Evolutionary conservation across 2,797 vertebrate species (phyloP), one percentile per base, ranked within the genome.

Genomic region (Neostethus bicornis): DNA sequence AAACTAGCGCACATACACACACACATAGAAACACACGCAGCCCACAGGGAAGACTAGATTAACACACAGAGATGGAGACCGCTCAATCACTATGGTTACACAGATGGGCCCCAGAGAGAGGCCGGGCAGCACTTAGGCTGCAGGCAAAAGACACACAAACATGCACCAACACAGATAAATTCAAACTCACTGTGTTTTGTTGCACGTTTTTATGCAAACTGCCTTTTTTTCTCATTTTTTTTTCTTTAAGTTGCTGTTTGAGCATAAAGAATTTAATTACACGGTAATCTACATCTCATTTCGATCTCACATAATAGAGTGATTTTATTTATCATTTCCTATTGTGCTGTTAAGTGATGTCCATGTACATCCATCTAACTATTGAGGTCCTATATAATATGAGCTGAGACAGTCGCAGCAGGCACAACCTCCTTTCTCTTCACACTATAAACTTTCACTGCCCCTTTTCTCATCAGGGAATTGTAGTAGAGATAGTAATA

Each of bases 81-180:
- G 79, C 78, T 90, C 73, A 76, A 86, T 92, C 89, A 80, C 91
- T 88, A 91, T 90, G 88, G 88, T 89, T 90, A 91, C 91, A 71
- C 85, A 91, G 87, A 88, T 84, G 84, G 86, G 60, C 66, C 67
- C 77, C 61, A 69, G 81, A 83, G 80, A 87, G 73, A 79, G 69
- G 51, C 73, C 17, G 54, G 75, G 72, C 72, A 79, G 71, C 65
- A 58, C 55, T 14, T 52, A 82, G 70, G 75, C 83, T 80, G 47
- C 59, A 86, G 59, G 65, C 71, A 80, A 79, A 68, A 69, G 25
- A 66, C 66, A 61, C 73, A 57, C 65, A 61, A 51, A 60, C 63
- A 49, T 35, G 29, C 29, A 52, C 17, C 23, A 61, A 55, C 38
- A 17, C 51, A 56, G n/a, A 77, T 54, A 62, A 57, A 73, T 20